Evolutionary conservation across 2,888 invertebrate species (phyloP), one percentile per base, ranked within the genome.

Genomic region (Coenonympha arcania): DNA sequence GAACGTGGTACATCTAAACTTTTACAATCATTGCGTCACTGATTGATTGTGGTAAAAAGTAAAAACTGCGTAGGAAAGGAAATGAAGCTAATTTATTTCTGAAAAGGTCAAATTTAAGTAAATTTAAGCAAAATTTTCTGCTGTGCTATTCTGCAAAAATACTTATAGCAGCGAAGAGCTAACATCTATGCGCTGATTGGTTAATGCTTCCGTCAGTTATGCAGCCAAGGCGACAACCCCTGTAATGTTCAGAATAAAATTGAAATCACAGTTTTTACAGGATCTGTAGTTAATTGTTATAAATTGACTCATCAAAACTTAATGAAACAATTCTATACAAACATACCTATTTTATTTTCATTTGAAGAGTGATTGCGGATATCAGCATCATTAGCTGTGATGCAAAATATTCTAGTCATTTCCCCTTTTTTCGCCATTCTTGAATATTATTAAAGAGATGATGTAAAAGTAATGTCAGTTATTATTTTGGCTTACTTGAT

Each of bases 371-470:
- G 30, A 78, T 74, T 73, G 75, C 70, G 79, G 81, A 79, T 75
- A 73, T 83, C 73, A 73, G 82, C 74, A 77, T 79, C 82, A 83
- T 84, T 83, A 84, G 78, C 73, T 75, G 72, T 76, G 80, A 75
- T 70, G 75, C 70, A 76, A 81, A 80, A 71, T 60, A 78, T 79
- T 70, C 64, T 73, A 78, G 77, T 83, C 81, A 83, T 74, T 79
- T 77, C 71, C 77, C 66, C 65, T 66, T 61, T 63, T 6, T 11
- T 28, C 6, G n/a, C 18, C 9, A 16, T 15, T 28, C 4, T 26
- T 40, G 4, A 4, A 62, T 68, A 71, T 71, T 68, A 75, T 73
- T 73, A 73, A 62, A 51, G 20, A 24, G 18, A 26, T 37, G 4
- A 16, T 20, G 13, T 44, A 20, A 22, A 26, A 45, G 28, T 34